Evolutionary conservation across 2,113 vertebrate species (phyloP).

Genomic region (Rhegmatorhina hoffmannsi): DNA sequence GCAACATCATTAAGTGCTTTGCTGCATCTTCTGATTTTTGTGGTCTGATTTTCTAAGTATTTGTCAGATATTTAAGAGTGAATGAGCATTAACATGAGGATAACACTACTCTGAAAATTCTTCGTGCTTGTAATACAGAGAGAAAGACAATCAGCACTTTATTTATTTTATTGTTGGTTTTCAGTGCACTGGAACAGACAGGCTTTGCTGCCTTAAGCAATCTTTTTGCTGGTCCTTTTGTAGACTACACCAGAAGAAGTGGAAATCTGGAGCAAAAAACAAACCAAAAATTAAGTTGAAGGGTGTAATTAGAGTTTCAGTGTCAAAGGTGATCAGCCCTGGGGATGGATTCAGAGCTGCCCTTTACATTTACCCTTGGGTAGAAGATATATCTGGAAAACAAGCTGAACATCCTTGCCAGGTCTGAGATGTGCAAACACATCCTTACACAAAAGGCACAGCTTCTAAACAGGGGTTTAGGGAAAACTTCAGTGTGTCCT

Average conservation of each 20-base stretch:
- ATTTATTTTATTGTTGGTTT: neutral
- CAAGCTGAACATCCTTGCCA: neutral
- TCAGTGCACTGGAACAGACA: neutral
- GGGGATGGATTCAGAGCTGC: neutral
- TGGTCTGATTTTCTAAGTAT: neutral
- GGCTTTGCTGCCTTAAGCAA: conserved; percentile 45
- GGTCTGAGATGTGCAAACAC: neutral
- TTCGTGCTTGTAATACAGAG: neutral
- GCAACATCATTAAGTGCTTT: neutral
- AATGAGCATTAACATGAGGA: neutral
- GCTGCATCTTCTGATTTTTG: neutral
- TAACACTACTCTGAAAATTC: neutral
- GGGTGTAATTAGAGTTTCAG: neutral
- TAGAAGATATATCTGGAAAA: neutral
- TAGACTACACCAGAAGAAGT: conserved; percentile 72
- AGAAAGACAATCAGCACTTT: neutral
- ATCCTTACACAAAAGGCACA: neutral
- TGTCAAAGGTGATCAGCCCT: neutral
- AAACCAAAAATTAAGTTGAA: neutral
- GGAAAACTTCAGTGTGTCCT: neutral
- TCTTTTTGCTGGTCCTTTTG: conserved; percentile 80
- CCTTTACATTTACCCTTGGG: neutral
- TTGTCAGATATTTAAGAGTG: neutral
- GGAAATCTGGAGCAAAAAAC: conserved; percentile 73
- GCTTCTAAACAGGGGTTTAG: neutral